Evolutionary conservation across 2,797 vertebrate species (phyloP), one percentile per base, ranked within the genome.

Genomic region (Lerista edwardsae): DNA sequence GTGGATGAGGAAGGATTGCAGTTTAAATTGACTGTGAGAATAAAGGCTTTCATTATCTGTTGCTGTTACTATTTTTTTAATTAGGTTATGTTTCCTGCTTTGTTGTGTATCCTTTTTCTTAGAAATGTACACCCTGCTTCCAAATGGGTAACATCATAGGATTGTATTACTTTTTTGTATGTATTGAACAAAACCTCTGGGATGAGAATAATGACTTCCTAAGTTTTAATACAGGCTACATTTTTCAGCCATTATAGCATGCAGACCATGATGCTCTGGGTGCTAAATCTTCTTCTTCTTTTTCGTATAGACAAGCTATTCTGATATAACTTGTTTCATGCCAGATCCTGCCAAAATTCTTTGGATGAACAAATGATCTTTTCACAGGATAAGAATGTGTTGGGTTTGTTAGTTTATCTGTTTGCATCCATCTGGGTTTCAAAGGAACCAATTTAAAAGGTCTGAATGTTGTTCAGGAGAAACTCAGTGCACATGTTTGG

Each of bases 1-100:
- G 57, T 41, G 84, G 61, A 81, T 65, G 31, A 85, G n/a, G 17
- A 41, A 75, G 74, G n/a, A 91, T 62, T 80, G 47, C 59, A 47
- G 82, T 86, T 89, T 89, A 14, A 68, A 27, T 78, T 92, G 62
- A 76, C 27, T 82, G 41, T 80, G 79, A 17, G 3, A 77, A 31
- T 17, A 86, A 88, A 75, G 0, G 79, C 41, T 39, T 25, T 3
- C 64, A 27, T 55, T 79, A 77, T 0, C 21, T 68, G 55, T 15
- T 36, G 1, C 2, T 0, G 34, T 1, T 34, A 5, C 3, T 75
- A 57, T 59, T 83, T 85, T 79, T 23, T 47, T 4, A n/a, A n/a
- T 27, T 0, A 3, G 59, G 75, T 6, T 79, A 79, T 78, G n/a
- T n/a, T 34, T 44, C n/a, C 72, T 81, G 72, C 61, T 51, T 68